Evolutionary conservation across 2,797 vertebrate genomes (phyloP).

Genomic region (Poliocrania exsul): DNA sequence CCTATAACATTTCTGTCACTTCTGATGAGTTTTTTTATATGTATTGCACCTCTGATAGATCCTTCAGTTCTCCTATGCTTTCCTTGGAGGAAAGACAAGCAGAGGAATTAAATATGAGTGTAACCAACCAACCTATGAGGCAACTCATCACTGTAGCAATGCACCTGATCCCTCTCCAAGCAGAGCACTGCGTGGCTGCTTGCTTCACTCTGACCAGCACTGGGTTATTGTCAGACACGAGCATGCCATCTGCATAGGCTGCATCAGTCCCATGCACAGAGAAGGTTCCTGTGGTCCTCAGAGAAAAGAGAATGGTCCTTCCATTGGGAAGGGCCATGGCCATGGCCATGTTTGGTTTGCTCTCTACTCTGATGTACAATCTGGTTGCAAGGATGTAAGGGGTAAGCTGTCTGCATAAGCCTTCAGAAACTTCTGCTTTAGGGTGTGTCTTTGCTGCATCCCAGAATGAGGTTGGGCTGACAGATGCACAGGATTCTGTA

Average conservation of each 20-base stretch:
- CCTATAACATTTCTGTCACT: background rate
- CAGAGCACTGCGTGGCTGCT: background rate
- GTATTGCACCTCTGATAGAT: background rate
- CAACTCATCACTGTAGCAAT: background rate
- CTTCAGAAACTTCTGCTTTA: background rate
- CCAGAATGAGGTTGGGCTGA: background rate
- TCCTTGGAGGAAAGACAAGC: background rate
- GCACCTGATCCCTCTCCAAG: background rate
- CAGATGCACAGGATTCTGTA: background rate
- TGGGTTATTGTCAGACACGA: accelerated
- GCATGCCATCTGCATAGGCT: background rate
- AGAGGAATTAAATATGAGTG: background rate
- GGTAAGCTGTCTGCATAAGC: background rate
- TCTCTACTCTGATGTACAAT: background rate
- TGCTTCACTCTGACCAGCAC: background rate
- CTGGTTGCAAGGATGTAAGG: background rate
- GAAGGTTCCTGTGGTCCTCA: background rate
- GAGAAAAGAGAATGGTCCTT: background rate
- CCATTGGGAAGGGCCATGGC: background rate
- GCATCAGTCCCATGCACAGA: background rate
- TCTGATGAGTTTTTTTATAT: background rate
- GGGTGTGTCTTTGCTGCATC: background rate
- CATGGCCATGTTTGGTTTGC: background rate
- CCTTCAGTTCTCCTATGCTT: background rate
- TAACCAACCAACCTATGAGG: background rate